Conservation (phyloP, 2,888 invertebrate genomes). For the Chironomus tentans region DNA sequence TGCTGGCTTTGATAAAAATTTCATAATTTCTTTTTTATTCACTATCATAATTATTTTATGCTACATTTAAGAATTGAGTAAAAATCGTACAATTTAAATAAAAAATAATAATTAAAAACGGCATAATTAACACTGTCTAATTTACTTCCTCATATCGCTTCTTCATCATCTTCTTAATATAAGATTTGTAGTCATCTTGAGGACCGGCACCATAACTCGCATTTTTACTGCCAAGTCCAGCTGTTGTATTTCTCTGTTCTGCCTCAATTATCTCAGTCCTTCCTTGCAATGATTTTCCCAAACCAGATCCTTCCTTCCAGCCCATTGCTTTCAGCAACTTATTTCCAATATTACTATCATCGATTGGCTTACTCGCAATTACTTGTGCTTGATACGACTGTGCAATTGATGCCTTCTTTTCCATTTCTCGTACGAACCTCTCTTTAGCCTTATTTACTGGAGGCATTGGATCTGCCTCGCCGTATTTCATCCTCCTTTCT, state of each 20-base stretch:
- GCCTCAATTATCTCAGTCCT: constrained; percentile 85
- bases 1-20: background rate
- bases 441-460: constrained; percentile 64
- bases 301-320: constrained; percentile 94
- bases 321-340: constrained; percentile 97
- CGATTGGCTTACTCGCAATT: constrained; percentile 45
- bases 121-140: background rate
- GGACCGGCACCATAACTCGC: constrained; percentile 34
- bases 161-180: constrained; percentile 44
- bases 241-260: constrained; percentile 53
- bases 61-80: background rate
- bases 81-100: background rate
- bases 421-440: constrained; percentile 53
- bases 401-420: constrained; percentile 40
- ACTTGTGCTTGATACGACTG: constrained; percentile 42
- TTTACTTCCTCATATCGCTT: constrained; percentile 41
- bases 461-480: constrained; percentile 67
- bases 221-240: constrained; percentile 75
- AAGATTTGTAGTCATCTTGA: constrained; percentile 42
- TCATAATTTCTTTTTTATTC: background rate
- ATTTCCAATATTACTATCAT: constrained; percentile 88
- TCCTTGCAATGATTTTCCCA: constrained; percentile 89
- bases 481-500: constrained; percentile 87
- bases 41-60: background rate
- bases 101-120: background rate